Evolutionary conservation across 2,113 vertebrate species (phyloP).

Genomic region (Patagioenas fasciata): DNA sequence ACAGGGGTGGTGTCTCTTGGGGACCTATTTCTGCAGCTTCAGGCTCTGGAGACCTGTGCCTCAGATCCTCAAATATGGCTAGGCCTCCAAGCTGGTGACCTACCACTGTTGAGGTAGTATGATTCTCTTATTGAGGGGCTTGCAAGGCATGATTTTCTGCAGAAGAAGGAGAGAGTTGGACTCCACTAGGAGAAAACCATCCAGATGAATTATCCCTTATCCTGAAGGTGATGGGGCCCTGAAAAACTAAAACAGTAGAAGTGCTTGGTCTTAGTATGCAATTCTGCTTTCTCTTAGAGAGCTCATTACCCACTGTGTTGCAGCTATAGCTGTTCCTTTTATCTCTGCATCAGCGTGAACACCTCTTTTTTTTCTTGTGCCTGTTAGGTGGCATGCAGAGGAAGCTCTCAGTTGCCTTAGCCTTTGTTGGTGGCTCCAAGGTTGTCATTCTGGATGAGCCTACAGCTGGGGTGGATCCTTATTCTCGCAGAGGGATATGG

Average conservation of each 20-base stretch:
- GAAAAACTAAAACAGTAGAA: neutral
- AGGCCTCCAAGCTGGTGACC: neutral
- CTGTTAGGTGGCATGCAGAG: conserved; percentile 93
- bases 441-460: conserved; percentile 99
- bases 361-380: neutral
- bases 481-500: conserved; percentile 96
- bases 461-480: conserved; percentile 95
- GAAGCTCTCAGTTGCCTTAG: conserved; percentile 95
- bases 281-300: neutral
- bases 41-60: neutral
- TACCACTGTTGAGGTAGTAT: neutral
- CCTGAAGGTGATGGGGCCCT: neutral
- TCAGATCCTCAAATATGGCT: neutral
- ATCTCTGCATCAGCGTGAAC: neutral
- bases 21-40: neutral
- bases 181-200: neutral
- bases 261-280: neutral
- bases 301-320: neutral
- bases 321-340: neutral
- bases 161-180: neutral
- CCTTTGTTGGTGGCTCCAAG: conserved; percentile 96
- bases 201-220: neutral
- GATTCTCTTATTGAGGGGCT: neutral
- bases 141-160: neutral
- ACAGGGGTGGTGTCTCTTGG: neutral